Conservation (phyloP, 2,113 vertebrate species). For the Macrotis lagotis region DNA sequence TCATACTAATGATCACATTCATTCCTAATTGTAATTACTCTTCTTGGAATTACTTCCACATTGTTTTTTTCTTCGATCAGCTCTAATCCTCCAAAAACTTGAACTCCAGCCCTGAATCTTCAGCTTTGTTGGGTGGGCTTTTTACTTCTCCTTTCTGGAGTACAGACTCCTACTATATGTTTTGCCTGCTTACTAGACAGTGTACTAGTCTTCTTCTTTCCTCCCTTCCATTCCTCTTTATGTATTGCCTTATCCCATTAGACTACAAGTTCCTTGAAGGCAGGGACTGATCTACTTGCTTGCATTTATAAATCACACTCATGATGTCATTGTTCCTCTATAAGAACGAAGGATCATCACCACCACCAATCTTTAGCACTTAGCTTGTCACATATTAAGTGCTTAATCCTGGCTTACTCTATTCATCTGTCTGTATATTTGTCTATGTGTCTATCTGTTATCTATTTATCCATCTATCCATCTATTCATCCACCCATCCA, state of each 20-base stretch:
- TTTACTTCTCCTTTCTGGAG: neutral
- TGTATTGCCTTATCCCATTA: neutral
- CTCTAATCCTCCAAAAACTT: neutral
- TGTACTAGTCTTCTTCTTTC: neutral
- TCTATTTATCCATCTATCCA: too few species aligned
- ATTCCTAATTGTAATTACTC: neutral
- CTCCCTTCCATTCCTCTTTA: neutral
- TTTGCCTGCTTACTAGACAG: neutral
- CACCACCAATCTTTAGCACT: neutral
- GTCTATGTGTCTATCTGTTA: too few species aligned
- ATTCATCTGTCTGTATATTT: neutral
- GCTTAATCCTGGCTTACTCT: neutral
- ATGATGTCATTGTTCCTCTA: neutral
- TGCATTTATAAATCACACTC: neutral
- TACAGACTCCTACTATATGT: neutral
- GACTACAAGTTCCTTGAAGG: neutral
- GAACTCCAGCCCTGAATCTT: neutral
- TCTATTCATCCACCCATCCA: too few species aligned
- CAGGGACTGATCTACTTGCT: neutral
- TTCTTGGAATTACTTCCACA: neutral
- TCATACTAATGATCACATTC: neutral
- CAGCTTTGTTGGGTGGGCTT: neutral
- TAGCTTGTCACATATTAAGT: neutral
- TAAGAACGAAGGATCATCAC: neutral
- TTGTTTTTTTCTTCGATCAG: neutral